Evolutionary conservation across 2,888 invertebrate species (phyloP), one percentile per base, ranked within the genome.

Genomic region (Theodoxus fluviatilis): DNA sequence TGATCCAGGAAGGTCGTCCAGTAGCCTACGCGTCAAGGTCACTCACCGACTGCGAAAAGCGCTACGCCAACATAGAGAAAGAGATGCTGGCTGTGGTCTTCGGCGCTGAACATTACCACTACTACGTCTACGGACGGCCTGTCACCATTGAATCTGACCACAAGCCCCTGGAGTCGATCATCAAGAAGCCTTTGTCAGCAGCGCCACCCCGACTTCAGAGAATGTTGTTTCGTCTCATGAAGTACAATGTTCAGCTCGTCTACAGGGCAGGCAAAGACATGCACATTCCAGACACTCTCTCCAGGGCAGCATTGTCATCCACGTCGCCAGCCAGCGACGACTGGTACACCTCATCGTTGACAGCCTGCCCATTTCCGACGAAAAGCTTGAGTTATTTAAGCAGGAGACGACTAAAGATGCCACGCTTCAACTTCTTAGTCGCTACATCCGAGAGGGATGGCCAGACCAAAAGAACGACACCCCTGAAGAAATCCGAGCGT

Each of bases 241-340:
- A 61, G 4, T 61, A 61, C 37, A 37, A 61, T 7, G 12, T 33
- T 6, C 9, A 28, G 35, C 33, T 61, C 35, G 9, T 25, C 6
- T 61, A 61, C 61, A 33, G 61, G 35, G 35, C 61, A n/a, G 61
- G 61, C 7, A 61, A 61, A 12, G 63, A 63, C 22, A 38, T 63
- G 63, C 22, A 25, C n/a, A 37, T 63, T 6, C 22, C 63, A 22
- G 63, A 63, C 25, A n/a, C 33, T 4, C 35, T 35, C 1, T 59
- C 59, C 3, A 59, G 59, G 18, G n/a, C n/a, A n/a, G n/a, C n/a
- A n/a, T n/a, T n/a, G n/a, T n/a, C n/a, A n/a, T n/a, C n/a, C n/a
- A n/a, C n/a, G n/a, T n/a, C n/a, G n/a, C n/a, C n/a, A n/a, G n/a
- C n/a, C n/a, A n/a, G n/a, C n/a, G n/a, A n/a, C n/a, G n/a, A n/a